Evolutionary conservation across 2,888 invertebrate species (phyloP).

Genomic region (Melangyna quadrimaculata): DNA sequence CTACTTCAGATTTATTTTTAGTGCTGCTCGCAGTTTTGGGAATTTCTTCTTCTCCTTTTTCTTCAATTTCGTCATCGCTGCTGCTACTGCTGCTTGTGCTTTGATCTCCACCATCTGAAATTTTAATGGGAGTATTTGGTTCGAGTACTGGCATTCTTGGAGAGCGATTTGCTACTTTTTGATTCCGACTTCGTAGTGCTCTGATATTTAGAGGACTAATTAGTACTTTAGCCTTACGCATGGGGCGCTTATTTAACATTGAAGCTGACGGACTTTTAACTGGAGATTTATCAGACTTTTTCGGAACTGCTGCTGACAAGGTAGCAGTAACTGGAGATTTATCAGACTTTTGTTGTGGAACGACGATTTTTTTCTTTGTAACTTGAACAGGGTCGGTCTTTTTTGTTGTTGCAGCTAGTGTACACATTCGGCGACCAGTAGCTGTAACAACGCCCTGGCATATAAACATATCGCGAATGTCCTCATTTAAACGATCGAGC

Average conservation of each 20-base stretch:
- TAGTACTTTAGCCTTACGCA: slow-evolving; percentile 65
- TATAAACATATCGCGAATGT: slow-evolving; percentile 86
- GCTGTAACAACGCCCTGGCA: slow-evolving; percentile 84
- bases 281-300: background rate
- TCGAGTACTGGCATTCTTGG: slow-evolving; percentile 74
- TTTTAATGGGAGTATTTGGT: slow-evolving; percentile 74
- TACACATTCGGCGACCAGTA: slow-evolving; percentile 84
- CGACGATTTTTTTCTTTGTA: background rate
- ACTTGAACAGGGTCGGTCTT: background rate
- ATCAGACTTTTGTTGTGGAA: background rate
- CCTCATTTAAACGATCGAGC: slow-evolving; percentile 84
- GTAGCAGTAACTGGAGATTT: slow-evolving; percentile 2
- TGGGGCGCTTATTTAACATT: background rate
- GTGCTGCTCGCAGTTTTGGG: background rate
- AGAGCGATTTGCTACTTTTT: background rate
- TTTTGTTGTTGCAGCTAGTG: slow-evolving; percentile 75
- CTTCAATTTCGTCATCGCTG: background rate
- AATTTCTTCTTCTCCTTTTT: no score
- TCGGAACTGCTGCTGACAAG: no score
- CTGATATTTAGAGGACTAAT: slow-evolving; percentile 65
- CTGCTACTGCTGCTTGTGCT: no score
- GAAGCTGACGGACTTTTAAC: background rate
- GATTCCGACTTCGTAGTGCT: slow-evolving; percentile 39
- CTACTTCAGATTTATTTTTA: background rate
- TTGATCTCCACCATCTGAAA: slow-evolving; percentile 39